Base-by-base conservation (phyloP, 1,140 invertebrate genomes). In the Bradysia coprophila region DNA sequence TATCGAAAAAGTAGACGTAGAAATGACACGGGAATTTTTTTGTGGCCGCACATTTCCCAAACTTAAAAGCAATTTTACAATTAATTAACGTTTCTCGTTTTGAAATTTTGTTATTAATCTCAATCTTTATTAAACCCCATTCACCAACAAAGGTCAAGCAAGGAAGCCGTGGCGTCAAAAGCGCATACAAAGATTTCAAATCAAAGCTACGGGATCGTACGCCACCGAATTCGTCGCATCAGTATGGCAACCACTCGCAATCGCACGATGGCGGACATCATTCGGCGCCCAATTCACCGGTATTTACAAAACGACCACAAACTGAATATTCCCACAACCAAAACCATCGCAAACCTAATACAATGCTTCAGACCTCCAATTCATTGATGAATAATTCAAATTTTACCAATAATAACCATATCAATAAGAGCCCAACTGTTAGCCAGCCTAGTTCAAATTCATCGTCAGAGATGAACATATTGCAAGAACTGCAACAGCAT, bases 121-220 rank as follows among this genome's bases (percentile, higher is more conserved):
- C n/a, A n/a, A n/a, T n/a, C n/a, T n/a, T n/a, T n/a, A n/a, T n/a
- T n/a, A n/a, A n/a, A n/a, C n/a, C n/a, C n/a, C n/a, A n/a, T n/a
- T n/a, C n/a, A n/a, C n/a, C n/a, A n/a, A n/a, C n/a, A n/a, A n/a
- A 83, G 78, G 76, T 84, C 2, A 83, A 80, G 64, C 79, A 81
- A 56, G 69, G 74, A 45, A 76, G 81, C 2, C 80, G 79, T 58
- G 75, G 75, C 45, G 71, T 81, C 48, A 75, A 75, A 51, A 78
- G 74, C 41, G 79, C 72, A 10, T 81, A 81, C 48, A 81, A 81
- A 61, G 78, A 74, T 32, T 59, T 83, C 21, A 69, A 75, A 47
- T 76, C 72, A 42, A 75, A 75, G 59, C 51, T 67, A 41, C 64
- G 64, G 42, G 66, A 71, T 38, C 65, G 61, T 49, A 52, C 55